Percentiles rank a stretch among this genome's conserved stretches.
phyloP scores from a whole-genome alignment of 2,113 vertebrate species.

The Pungitius pungitius region DNA sequence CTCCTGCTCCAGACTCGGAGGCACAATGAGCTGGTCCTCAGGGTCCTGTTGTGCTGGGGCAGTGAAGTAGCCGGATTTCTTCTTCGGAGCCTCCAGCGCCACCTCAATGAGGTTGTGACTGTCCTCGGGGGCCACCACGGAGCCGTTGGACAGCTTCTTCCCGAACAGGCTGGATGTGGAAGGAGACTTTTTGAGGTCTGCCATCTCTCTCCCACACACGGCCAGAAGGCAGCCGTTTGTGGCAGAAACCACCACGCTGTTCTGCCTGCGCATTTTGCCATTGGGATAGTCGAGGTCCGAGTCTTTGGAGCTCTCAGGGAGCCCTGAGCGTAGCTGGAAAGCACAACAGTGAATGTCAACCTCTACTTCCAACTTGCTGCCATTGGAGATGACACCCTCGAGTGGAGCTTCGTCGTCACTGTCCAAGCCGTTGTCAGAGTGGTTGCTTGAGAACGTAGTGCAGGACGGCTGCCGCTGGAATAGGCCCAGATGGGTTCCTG shows the following conservation, averaged over 20 bases:
- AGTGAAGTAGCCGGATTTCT: constrained; percentile 95
- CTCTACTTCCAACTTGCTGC: constrained; percentile 95
- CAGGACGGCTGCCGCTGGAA: constrained; percentile 94
- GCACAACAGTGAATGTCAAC: constrained; percentile 96
- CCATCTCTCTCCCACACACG: constrained; percentile 84
- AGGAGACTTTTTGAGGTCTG: constrained; percentile 90
- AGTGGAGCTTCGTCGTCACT: constrained; percentile 93
- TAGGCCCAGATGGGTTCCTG: constrained; percentile 68
- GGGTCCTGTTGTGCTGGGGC: constrained; percentile 94
- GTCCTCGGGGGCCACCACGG: constrained; percentile 92
- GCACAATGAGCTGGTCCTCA: constrained; percentile 93
- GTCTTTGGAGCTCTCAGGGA: constrained; percentile 67
- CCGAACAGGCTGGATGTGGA: constrained; percentile 91
- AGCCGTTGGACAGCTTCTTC: constrained; percentile 95
- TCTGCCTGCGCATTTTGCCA: constrained; percentile 85
- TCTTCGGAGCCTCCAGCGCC: constrained; percentile 94
- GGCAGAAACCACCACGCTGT: constrained; percentile 87
- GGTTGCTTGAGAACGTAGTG: constrained; percentile 93
- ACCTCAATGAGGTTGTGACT: constrained; percentile 96
- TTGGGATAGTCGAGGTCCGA: constrained; percentile 72
- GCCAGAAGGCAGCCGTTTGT: constrained; percentile 84
- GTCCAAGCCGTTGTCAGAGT: constrained; percentile 95
- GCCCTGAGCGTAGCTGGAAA: constrained; percentile 80
- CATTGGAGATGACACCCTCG: constrained; percentile 92
- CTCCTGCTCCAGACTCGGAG: constrained; percentile 92